A percentile compares a stretch with the other conserved stretches of the same genome.
Conservation (phyloP, 2,113 vertebrate species). For the Sarotherodon lohbergeri region DNA sequence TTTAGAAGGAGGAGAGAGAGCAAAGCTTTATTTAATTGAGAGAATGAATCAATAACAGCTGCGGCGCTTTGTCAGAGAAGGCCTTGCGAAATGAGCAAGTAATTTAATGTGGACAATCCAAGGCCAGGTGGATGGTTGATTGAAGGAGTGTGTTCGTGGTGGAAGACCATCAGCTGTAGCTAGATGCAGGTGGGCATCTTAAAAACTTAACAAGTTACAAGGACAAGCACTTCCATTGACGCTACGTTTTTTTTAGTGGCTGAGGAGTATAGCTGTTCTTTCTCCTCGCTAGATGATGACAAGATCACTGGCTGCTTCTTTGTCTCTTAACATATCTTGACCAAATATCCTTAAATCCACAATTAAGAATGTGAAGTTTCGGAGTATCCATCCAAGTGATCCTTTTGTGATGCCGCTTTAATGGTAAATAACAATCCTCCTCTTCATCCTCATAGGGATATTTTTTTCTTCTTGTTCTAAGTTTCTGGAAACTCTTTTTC, state of each 20-base stretch:
- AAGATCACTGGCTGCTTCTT: not conserved
- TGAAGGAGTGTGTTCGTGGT: slow-evolving; percentile 30
- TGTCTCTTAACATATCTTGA: not conserved
- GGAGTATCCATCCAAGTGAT: not conserved
- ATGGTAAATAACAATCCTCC: not conserved
- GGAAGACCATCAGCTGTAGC: slow-evolving; percentile 11
- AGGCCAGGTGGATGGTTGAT: slow-evolving; percentile 44
- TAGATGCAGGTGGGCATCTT: slow-evolving; percentile 10
- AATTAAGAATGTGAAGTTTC: not conserved
- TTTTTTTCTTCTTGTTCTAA: not conserved
- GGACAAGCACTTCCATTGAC: not conserved
- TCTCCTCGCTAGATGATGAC: not conserved
- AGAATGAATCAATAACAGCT: slow-evolving; percentile 78
- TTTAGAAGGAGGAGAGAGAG: slow-evolving; percentile 70
- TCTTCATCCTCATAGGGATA: not conserved
- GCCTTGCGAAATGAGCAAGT: slow-evolving; percentile 73
- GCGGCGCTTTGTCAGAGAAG: slow-evolving; percentile 68
- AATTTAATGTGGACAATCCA: slow-evolving; percentile 66
- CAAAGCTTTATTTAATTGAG: slow-evolving; percentile 81
- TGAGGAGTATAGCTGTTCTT: not conserved
- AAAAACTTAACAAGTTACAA: slow-evolving; percentile 15
- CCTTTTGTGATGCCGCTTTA: not conserved
- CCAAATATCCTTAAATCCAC: not conserved
- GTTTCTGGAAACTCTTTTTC: slow-evolving; percentile 6
- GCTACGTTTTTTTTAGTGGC: not conserved